Evolutionary conservation across 1,140 invertebrate genomes (phyloP), one percentile per base, ranked within the genome.

Genomic region (Aphaenogaster floridana): DNA sequence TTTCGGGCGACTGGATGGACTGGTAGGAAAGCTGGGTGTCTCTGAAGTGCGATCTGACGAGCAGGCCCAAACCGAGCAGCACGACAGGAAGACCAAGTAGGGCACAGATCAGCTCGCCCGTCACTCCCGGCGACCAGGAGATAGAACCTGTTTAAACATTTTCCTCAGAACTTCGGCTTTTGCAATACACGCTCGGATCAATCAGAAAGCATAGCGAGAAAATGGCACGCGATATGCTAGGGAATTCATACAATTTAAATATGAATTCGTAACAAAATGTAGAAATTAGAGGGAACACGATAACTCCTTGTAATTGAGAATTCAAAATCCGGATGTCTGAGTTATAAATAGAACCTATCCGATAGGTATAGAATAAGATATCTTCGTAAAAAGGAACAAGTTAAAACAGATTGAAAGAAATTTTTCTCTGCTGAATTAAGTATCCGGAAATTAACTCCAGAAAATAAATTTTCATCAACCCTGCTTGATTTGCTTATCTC

Each of bases 101-200:
- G 0, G 96, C 96, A 88, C 96, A 97, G 71, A 97, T 96, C 34
- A 97, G 89, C 88, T 97, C 96, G 0, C 96, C 96, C 5, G 96
- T 96, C 39, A 96, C 94, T n/a, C 95, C 95, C 6, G 96, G 96
- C 57, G 95, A 94, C 96, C 96, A 97, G 13, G 92, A 86, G 48
- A 96, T 92, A 59, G 92, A 91, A 86, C 95, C 96, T 96, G 83
- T 59, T 94, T 28, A 7, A 63, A 87, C n/a, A 28, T 54, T 39
- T 69, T 34, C 8, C 74, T 79, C 57, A 79, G 72, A 68, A 86
- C 13, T 69, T 50, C 1, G 36, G 7, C n/a, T 42, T 63, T 68
- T 39, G n/a, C 8, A 66, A 50, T 17, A 39, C 17, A 57, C 15
- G 71, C 15, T 52, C 9, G 9, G n/a, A 21, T 13, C n/a, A 11